A percentile compares a stretch with the other conserved stretches of the same genome.
These are phyloP conservation scores for Pachymerium ferrugineum DNA, from an alignment of 2,888 invertebrate genomes.

Conservation along the genomic window DNA sequence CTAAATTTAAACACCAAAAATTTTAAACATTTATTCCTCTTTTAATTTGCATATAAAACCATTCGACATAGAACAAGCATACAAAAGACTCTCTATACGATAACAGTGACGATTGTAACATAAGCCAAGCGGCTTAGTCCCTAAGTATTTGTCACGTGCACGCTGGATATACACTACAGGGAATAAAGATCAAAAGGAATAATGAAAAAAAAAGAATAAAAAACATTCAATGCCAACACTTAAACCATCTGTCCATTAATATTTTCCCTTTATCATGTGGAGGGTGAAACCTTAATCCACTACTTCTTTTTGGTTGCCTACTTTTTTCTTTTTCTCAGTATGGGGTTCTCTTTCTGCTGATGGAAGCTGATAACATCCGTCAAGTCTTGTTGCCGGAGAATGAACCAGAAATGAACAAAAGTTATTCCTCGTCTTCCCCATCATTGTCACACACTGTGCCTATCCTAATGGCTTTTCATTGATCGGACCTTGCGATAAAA, in stretches of 20 bases:
- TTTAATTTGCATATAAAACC: too few relatives aligned
- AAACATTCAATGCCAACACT: neutral
- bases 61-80: too few relatives aligned
- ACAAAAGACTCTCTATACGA: neutral
- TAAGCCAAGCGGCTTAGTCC: too few relatives aligned
- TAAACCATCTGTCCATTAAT: slow-evolving; percentile 13
- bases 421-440: neutral
- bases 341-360: neutral
- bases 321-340: neutral
- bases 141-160: too few relatives aligned
- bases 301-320: neutral
- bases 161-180: too few relatives aligned
- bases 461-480: slow-evolving; percentile 6
- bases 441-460: slow-evolving; percentile 13
- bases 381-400: neutral
- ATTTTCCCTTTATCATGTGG: neutral
- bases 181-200: neutral
- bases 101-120: neutral
- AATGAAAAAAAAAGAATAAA: neutral
- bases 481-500: neutral
- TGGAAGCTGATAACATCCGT: neutral
- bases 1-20: too few relatives aligned
- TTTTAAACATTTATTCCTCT: too few relatives aligned
- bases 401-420: slow-evolving; percentile 13
- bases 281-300: slow-evolving; percentile 8